A percentile compares a stretch with the other conserved stretches of the same genome.
phyloP scores from a whole-genome alignment of 2,888 invertebrate species.

The Terebella lapidaria region DNA sequence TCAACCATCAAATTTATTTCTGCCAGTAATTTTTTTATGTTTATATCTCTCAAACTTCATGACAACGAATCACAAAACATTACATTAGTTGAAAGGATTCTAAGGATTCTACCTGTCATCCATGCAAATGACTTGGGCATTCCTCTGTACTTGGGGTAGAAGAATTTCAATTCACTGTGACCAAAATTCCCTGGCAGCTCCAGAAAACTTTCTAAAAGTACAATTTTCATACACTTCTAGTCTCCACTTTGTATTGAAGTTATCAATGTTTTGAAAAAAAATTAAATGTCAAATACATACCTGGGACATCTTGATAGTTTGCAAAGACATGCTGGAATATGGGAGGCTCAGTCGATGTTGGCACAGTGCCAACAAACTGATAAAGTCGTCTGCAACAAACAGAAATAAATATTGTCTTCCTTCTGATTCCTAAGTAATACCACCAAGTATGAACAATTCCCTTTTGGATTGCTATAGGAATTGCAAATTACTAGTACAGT shows the following conservation, averaged over 20 bases:
- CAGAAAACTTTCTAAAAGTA: conserved; percentile 59
- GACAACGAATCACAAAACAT: no score
- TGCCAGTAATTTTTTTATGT: no score
- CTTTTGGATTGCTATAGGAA: no score
- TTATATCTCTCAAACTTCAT: no score
- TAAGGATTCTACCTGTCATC: conserved; percentile 72
- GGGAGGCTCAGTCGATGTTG: conserved; percentile 72
- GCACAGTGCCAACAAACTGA: conserved; percentile 74
- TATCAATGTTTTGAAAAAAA: neutral
- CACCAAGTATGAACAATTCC: no score
- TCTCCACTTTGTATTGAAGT: neutral
- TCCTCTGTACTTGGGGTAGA: conserved; percentile 64
- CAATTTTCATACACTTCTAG: no score
- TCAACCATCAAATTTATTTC: no score
- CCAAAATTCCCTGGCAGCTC: conserved; percentile 69
- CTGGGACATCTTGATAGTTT: conserved; percentile 59
- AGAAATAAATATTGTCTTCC: no score
- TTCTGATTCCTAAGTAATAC: no score
- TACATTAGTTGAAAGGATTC: no score
- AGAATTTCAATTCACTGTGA: conserved; percentile 76
- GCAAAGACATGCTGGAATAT: conserved; percentile 75
- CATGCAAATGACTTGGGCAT: conserved; percentile 78
- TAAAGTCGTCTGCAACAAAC: conserved; percentile 65
- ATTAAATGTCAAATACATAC: conserved; percentile 48
- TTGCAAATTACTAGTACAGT: no score